Base-by-base conservation (phyloP, 2,113 vertebrate species). In the Rhineura floridana region DNA sequence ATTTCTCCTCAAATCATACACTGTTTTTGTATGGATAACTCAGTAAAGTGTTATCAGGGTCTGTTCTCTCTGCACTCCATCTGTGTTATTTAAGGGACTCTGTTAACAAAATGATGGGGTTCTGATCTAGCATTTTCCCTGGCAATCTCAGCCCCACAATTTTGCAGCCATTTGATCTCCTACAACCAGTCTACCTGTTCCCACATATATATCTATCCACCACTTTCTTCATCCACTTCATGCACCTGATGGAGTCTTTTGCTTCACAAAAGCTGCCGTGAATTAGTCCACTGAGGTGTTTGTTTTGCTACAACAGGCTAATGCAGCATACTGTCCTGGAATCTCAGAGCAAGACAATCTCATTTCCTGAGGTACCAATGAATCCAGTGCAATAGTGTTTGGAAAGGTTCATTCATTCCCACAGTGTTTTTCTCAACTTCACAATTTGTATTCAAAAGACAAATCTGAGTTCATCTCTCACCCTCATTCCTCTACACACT, bases 291-390 rank as follows among this genome's bases (percentile, higher is more conserved):
- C 33, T 33, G 7, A 69, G 30, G 30, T 89, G 1, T 0, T 17
- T 42, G 1, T 15, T 48, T 36, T 8, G 30, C 12, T 36, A 50
- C 8, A 28, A 73, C 12, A 15, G 52, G 25, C 36, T 13, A 23
- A 67, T 30, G 11, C 21, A 48, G 33, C 12, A 44, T 36, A 44
- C 73, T 75, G 39, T 76, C 6, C 19, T 12, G 75, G 84, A 72
- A 83, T 92, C 84, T 10, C 46, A 36, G 75, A 87, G 25, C 65
- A 52, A 90, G 91, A 73, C 87, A 92, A 13, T 92, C 85, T 89
- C 91, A 87, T 89, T 84, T 93, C 90, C 93, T 75, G 95, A 94
- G 90, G 90, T 94, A 48, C 91, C 94, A 94, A 93, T 88, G 94
- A 92, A 93, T 93, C 93, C 87, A 90, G 28, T 85, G 19, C 92